Evolutionary conservation across 2,797 vertebrate species (phyloP).

Genomic region (Erpetoichthys calabaricus): DNA sequence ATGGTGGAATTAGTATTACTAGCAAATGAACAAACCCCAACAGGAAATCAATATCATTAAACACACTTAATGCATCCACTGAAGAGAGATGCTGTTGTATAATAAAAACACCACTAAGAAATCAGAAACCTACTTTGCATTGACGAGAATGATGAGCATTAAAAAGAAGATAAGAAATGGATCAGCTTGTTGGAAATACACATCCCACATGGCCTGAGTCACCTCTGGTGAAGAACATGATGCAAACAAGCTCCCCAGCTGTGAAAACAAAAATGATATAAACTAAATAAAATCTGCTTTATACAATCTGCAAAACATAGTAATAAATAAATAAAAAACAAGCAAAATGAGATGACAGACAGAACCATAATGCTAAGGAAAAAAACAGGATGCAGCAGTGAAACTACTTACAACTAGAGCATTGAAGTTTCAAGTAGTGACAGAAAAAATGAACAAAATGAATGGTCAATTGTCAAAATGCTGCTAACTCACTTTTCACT

Average conservation of each 20-base stretch:
- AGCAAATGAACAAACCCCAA: too few species aligned
- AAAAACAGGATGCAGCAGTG: not conserved
- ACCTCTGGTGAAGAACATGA: constrained; percentile 76
- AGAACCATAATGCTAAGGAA: not conserved
- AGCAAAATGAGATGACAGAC: not conserved
- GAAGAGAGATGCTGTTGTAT: too few species aligned
- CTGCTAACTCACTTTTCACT: too few species aligned
- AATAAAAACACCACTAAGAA: too few species aligned
- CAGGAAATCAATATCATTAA: too few species aligned
- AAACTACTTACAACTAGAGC: too few species aligned
- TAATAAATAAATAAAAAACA: constrained; percentile 16
- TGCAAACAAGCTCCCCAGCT: constrained; percentile 90
- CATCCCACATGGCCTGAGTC: constrained; percentile 84
- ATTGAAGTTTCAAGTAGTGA: too few species aligned
- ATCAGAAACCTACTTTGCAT: constrained; percentile 72
- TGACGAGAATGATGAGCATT: constrained; percentile 96
- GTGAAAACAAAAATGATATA: constrained; percentile 14
- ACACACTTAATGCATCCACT: too few species aligned
- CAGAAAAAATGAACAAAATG: too few species aligned
- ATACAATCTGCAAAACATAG: constrained; percentile 13
- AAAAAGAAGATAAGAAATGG: constrained; percentile 95
- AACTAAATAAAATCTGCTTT: not conserved
- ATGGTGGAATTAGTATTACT: too few species aligned
- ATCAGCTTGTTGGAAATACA: constrained; percentile 87
- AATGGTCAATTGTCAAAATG: too few species aligned